phyloP scores from a whole-genome alignment of 2,113 vertebrate genomes.

The Bucco capensis region DNA sequence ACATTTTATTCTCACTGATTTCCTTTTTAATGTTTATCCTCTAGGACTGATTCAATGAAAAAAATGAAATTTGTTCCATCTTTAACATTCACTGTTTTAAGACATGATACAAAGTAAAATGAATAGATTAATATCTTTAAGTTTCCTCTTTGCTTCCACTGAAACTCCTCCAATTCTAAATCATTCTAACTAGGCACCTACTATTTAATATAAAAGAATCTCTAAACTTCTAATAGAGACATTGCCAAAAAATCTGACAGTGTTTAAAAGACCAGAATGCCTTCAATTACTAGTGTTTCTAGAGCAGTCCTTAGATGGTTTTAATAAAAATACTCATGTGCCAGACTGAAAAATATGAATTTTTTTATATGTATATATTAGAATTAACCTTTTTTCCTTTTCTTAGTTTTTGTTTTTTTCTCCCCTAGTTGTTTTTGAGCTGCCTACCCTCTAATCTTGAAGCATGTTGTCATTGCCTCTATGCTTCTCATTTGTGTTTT shows the following conservation, averaged over 20 bases:
- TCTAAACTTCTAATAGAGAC: background rate
- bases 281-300: background rate
- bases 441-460: background rate
- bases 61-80: background rate
- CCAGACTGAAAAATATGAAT: background rate
- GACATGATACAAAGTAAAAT: background rate
- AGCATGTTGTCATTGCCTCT: background rate
- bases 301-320: background rate
- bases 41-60: background rate
- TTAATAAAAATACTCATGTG: background rate
- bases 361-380: background rate
- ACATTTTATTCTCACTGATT: background rate
- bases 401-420: background rate
- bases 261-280: background rate
- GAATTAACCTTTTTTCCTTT: background rate
- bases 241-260: background rate
- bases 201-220: background rate
- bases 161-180: background rate
- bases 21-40: background rate
- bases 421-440: background rate
- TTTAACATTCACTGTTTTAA: background rate
- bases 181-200: background rate
- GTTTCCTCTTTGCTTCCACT: background rate
- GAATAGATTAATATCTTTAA: background rate
- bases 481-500: background rate